Percentiles rank a stretch among this genome's conserved stretches.
Evolutionary conservation across 2,797 vertebrate species (phyloP).

Genomic region (Sebastolobus alascanus): DNA sequence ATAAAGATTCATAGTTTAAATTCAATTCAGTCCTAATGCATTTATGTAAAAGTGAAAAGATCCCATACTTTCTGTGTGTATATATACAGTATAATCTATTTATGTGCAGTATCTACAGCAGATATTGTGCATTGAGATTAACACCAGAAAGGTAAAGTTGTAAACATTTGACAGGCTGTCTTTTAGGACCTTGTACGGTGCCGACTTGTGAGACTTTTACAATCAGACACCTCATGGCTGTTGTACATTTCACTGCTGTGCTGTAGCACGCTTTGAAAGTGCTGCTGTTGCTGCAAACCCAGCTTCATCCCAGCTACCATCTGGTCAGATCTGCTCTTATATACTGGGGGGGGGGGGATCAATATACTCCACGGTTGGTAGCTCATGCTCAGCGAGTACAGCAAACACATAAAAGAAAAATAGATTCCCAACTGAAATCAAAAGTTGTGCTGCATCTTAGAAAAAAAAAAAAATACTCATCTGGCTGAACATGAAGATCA

Average conservation of each 20-base stretch:
- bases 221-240: constrained; percentile 24
- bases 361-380: constrained; percentile 60
- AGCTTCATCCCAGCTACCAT: constrained; percentile 55
- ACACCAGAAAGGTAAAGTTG: not conserved
- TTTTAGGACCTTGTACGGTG: not conserved
- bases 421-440: constrained; percentile 45
- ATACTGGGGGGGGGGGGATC: constrained; percentile 41
- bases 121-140: not conserved
- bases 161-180: not conserved
- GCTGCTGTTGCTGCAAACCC: constrained; percentile 31
- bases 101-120: not conserved
- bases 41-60: not conserved
- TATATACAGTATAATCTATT: not conserved
- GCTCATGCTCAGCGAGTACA: constrained; percentile 48
- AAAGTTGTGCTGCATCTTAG: constrained; percentile 27
- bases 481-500: constrained; percentile 35
- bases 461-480: constrained; percentile 16
- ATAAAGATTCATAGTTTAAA: not conserved
- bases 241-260: constrained; percentile 41
- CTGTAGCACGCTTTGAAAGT: constrained; percentile 35
- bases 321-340: constrained; percentile 57
- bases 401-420: constrained; percentile 54
- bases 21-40: not conserved
- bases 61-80: not conserved
- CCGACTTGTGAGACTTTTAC: not conserved